phyloP scores from a whole-genome alignment of 1,140 invertebrate species.

The Lordiphosa clarofinis region DNA sequence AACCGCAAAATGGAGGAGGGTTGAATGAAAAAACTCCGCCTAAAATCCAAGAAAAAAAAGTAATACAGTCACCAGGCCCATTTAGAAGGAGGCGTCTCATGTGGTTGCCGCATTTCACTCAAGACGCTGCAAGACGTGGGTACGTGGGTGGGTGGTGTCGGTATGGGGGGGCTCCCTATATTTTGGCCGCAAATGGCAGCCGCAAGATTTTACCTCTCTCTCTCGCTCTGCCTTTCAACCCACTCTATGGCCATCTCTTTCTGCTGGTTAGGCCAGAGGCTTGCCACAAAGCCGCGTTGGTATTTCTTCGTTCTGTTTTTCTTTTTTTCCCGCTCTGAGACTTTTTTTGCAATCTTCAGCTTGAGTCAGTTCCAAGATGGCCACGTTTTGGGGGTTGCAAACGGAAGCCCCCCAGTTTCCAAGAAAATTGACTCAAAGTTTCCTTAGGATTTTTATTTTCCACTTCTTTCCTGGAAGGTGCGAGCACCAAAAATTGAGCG shows the following conservation, averaged over 20 bases:
- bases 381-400: conserved; percentile 53
- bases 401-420: not conserved
- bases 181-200: conserved; percentile 77
- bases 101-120: conserved; percentile 22
- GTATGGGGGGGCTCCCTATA: conserved; percentile 19
- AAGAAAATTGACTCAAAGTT: not conserved
- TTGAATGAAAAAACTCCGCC: conserved; percentile 42
- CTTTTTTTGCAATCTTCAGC: conserved; percentile 26
- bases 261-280: conserved; percentile 49
- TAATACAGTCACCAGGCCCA: too few relatives aligned
- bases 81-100: too few relatives aligned
- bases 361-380: conserved; percentile 60
- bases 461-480: conserved; percentile 37
- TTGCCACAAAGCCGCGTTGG: conserved; percentile 67
- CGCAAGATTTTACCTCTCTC: conserved; percentile 66
- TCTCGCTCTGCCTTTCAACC: conserved; percentile 1
- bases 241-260: conserved; percentile 13
- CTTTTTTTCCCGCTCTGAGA: not conserved
- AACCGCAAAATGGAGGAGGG: conserved; percentile 57
- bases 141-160: not conserved
- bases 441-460: conserved; percentile 12
- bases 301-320: conserved; percentile 10
- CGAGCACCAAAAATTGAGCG: conserved; percentile 59
- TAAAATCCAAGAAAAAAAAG: conserved; percentile 4
- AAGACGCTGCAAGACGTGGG: conserved; percentile 13